Evolutionary conservation across 37 sponge, comb jelly and placozoan genomes (phyloP).

Genomic region (Bolinopsis microptera): DNA sequence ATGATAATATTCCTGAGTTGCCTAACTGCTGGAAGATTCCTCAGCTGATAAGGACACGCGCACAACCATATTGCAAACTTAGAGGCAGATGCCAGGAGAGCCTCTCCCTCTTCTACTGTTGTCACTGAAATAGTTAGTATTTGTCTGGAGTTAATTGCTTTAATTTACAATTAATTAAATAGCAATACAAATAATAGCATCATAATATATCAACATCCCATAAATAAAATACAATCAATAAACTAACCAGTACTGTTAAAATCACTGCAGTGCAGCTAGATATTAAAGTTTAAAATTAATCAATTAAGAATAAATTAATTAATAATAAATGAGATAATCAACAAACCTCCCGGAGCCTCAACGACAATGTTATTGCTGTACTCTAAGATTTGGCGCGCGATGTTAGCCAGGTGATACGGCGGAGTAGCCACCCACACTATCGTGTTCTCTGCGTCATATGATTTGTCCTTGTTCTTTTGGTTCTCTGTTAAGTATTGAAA

Average conservation of each 20-base stretch:
- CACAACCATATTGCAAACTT: slow-evolving; percentile 17
- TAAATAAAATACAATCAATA: too few relatives aligned
- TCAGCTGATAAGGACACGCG: slow-evolving; percentile 19
- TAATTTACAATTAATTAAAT: too few relatives aligned
- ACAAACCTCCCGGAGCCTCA: slow-evolving; percentile 19
- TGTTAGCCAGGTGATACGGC: slow-evolving; percentile 19
- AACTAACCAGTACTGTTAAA: too few relatives aligned
- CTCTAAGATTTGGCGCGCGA: background rate
- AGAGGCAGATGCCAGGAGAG: background rate
- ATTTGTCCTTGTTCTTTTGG: slow-evolving; percentile 6
- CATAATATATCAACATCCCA: too few relatives aligned
- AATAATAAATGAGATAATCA: too few relatives aligned
- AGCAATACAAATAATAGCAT: too few relatives aligned
- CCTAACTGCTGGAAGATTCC: background rate
- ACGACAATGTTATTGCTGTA: slow-evolving; percentile 10
- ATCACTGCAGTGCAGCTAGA: too few relatives aligned
- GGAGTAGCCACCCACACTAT: slow-evolving; percentile 51
- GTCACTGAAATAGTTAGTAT: background rate
- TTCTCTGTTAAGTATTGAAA: slow-evolving; percentile 1
- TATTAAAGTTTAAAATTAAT: too few relatives aligned
- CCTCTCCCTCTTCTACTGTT: slow-evolving; percentile 20
- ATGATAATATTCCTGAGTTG: background rate
- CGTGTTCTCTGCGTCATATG: background rate
- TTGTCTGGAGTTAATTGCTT: too few relatives aligned
- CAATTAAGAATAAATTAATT: too few relatives aligned